These are phyloP conservation scores for Mionectes olivaceus DNA, from an alignment of 2,797 vertebrate genomes.

Conservation along the genomic window DNA sequence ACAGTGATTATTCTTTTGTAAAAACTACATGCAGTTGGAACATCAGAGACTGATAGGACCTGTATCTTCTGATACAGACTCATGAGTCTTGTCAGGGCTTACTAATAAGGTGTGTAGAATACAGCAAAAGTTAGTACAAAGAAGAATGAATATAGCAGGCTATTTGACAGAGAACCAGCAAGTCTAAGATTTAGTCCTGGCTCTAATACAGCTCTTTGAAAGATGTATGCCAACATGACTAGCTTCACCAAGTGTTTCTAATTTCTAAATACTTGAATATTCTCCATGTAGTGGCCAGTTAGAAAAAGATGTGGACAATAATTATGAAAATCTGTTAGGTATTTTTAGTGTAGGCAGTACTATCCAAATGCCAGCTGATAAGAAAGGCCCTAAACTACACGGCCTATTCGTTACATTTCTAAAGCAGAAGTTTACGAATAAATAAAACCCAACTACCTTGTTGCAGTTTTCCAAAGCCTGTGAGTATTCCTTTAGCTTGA, in stretches of 20 bases:
- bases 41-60: background rate
- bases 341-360: background rate
- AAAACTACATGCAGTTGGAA: background rate
- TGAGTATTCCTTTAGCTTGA: conserved; percentile 90
- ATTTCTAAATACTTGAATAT: background rate
- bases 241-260: background rate
- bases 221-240: background rate
- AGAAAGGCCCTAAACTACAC: background rate
- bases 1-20: background rate
- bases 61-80: background rate
- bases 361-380: background rate
- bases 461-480: conserved; percentile 91
- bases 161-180: background rate
- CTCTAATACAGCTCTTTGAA: background rate
- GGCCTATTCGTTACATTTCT: background rate
- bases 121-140: background rate
- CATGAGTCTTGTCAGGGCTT: background rate
- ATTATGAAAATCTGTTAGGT: background rate
- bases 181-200: background rate
- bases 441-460: conserved; percentile 83
- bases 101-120: background rate
- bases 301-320: background rate
- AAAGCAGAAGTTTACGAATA: background rate
- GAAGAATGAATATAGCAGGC: background rate
- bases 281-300: background rate